A percentile compares a stretch with the other conserved stretches of the same genome.
phyloP scores from a whole-genome alignment of 2,113 vertebrate genomes.

The Mormoops blainvillei region DNA sequence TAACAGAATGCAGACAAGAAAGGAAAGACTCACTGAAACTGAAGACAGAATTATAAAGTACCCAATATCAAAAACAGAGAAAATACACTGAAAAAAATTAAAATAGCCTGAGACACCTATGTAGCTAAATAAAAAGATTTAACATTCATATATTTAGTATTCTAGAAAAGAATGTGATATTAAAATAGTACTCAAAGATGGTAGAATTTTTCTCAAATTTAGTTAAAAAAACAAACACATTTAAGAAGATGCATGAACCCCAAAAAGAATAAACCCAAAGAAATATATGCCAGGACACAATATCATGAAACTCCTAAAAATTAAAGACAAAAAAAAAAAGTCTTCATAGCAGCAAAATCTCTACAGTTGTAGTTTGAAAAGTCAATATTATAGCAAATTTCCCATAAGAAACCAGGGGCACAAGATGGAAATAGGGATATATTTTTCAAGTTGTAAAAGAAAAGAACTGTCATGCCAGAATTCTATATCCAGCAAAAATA shows the following conservation, averaged over 20 bases:
- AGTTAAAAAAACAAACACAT: background rate
- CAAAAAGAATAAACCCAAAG: background rate
- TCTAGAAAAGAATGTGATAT: background rate
- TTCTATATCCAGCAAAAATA: background rate
- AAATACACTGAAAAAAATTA: background rate
- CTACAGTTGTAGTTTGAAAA: background rate
- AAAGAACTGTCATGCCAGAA: background rate
- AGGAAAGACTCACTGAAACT: background rate
- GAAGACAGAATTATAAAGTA: background rate
- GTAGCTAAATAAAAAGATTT: background rate
- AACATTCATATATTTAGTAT: background rate
- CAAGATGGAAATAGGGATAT: background rate
- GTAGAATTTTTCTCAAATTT: background rate
- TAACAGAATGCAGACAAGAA: background rate
- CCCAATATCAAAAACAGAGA: background rate
- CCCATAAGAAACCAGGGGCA: background rate
- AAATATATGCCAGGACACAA: background rate
- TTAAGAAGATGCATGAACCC: background rate
- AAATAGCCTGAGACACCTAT: background rate
- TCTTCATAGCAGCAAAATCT: background rate
- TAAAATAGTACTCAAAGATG: background rate
- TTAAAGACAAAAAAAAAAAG: background rate
- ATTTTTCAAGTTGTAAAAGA: slow-evolving; percentile 2
- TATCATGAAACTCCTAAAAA: background rate
- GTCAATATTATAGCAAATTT: background rate